Percentiles rank a stretch among this genome's conserved stretches.
Evolutionary conservation across 2,797 vertebrate species (phyloP).

Genomic region (Podarcis siculus): DNA sequence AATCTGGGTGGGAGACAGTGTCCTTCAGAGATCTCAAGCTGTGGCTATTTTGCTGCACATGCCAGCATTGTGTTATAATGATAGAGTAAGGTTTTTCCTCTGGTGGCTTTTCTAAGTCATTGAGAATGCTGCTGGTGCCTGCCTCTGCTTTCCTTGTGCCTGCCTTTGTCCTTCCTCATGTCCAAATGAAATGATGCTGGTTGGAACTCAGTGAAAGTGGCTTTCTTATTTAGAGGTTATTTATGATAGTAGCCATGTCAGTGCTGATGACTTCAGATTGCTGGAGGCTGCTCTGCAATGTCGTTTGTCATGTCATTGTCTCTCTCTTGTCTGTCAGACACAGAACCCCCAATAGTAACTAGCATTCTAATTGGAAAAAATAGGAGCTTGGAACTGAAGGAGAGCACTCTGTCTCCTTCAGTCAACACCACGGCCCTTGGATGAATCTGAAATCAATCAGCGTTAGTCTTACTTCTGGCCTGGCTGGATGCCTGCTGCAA

Average conservation of each 20-base stretch:
- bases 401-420: neutral
- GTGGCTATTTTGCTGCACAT: neutral
- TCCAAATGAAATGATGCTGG: slow-evolving; percentile 1
- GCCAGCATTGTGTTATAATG: neutral
- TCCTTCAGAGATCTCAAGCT: neutral
- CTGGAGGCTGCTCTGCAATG: slow-evolving; percentile 35
- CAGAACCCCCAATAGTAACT: neutral
- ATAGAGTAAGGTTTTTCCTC: slow-evolving; percentile 35
- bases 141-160: slow-evolving; percentile 5
- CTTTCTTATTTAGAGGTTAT: slow-evolving; percentile 31
- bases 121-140: slow-evolving; percentile 25
- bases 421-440: neutral
- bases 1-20: neutral
- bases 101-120: slow-evolving; percentile 9
- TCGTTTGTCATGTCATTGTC: neutral
- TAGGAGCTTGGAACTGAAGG: neutral
- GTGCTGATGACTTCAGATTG: slow-evolving; percentile 21
- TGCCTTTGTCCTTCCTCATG: slow-evolving; percentile 34
- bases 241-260: slow-evolving; percentile 42
- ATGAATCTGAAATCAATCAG: accelerated
- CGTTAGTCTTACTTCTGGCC: accelerated
- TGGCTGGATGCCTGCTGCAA: neutral
- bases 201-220: slow-evolving; percentile 15
- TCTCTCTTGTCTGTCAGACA: neutral
- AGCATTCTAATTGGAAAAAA: neutral